Evolutionary conservation across 2,797 vertebrate species (phyloP), one percentile per base, ranked within the genome.

Genomic region (Cuniculus paca): DNA sequence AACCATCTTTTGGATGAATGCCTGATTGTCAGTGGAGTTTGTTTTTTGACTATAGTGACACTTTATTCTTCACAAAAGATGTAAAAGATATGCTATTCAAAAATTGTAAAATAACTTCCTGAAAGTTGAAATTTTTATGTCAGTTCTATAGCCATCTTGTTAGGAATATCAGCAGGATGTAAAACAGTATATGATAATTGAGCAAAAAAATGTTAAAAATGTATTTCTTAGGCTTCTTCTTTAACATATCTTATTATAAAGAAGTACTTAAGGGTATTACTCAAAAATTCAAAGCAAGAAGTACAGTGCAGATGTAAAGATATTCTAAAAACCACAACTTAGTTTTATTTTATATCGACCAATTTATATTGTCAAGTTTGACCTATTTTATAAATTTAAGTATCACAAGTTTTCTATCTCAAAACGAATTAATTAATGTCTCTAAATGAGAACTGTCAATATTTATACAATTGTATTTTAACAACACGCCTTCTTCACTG

Each of bases 71-170:
- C 84, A 42, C 36, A 78, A 94, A 91, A 5, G 4, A 48, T 50
- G 12, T 6, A 70, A 13, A 74, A 48, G 16, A 28, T 72, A 28
- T 26, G 5, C 7, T 56, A 85, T 68, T 89, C 77, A 90, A 63
- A 96, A 52, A 90, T 54, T 75, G 61, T 54, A 17, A 97, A 95
- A 85, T 80, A 91, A 34, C 22, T 91, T 86, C 20, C 26, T 83
- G 60, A 39, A 85, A 91, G 34, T 17, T 56, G 52, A 93, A 92
- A 96, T 20, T 92, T 96, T 65, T 56, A 45, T 81, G 88, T 96
- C 12, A 81, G 5, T 97, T 82, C 45, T 56, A 54, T 54, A n/a
- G 75, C 90, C 75, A 74, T 28, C 20, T 12, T 42, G 84, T 89
- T 88, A 85, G 70, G 89, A 91, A 65, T 10, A 89, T 31, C 7